These are phyloP conservation scores for Bradypodion ventrale DNA, from an alignment of 2,797 vertebrate species.

Conservation along the genomic window DNA sequence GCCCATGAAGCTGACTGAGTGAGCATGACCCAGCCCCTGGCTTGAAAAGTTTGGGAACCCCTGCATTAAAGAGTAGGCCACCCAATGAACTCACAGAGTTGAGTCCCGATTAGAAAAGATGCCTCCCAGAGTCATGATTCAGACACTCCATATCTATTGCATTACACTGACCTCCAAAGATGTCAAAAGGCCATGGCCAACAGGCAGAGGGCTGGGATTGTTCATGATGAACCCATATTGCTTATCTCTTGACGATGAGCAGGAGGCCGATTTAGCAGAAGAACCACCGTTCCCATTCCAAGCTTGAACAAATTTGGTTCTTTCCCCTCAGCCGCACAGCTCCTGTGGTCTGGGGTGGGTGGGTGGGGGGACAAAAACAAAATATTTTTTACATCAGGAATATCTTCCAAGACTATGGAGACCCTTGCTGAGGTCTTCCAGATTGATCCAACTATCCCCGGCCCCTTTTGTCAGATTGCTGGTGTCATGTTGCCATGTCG, in stretches of 20 bases:
- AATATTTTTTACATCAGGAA: conserved; percentile 31
- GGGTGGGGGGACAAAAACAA: too few relatives aligned
- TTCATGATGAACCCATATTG: not conserved
- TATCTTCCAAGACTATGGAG: conserved; percentile 32
- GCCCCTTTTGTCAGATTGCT: conserved; percentile 63
- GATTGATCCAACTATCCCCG: conserved; percentile 49
- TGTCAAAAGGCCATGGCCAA: not conserved
- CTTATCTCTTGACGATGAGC: conserved; percentile 1
- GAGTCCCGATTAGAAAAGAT: not conserved
- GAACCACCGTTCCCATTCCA: not conserved
- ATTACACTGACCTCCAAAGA: not conserved
- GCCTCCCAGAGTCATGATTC: not conserved
- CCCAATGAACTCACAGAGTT: too few relatives aligned
- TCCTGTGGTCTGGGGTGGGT: conserved; percentile 47
- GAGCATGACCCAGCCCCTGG: too few relatives aligned
- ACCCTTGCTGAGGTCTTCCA: conserved; percentile 50
- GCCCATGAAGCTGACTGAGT: too few relatives aligned
- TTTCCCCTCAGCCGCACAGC: conserved; percentile 8
- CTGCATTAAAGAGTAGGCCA: too few relatives aligned
- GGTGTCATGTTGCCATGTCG: conserved; percentile 50
- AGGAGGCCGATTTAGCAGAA: conserved; percentile 20
- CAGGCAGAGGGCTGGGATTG: fast-evolving
- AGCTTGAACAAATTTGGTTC: conserved; percentile 12
- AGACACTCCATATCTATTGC: not conserved
- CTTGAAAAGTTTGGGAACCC: too few relatives aligned